phyloP scores from a whole-genome alignment of 2,888 invertebrate species.

The Macrostomum cliftonense region DNA sequence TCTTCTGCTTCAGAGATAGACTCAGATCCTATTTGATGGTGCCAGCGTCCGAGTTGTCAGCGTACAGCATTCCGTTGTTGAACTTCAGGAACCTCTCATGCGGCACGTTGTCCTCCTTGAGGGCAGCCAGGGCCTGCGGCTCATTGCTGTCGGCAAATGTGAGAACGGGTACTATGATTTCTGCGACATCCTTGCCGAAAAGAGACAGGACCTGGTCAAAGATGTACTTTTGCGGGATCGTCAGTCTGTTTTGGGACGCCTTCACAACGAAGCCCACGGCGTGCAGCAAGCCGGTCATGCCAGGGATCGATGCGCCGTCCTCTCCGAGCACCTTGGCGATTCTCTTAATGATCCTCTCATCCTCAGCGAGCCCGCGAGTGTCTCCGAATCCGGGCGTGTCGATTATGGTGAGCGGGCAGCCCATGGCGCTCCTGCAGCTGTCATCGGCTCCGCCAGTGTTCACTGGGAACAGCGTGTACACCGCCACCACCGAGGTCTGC shows the following conservation, averaged over 20 bases:
- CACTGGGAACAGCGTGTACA: background rate
- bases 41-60: background rate
- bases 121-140: background rate
- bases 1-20: too few species aligned
- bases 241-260: background rate
- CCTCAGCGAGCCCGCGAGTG: background rate
- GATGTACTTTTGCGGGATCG: background rate
- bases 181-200: background rate
- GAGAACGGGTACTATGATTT: background rate
- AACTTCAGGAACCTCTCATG: background rate
- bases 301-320: too few species aligned
- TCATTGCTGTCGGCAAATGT: background rate
- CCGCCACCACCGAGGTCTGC: background rate
- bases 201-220: background rate
- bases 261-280: background rate
- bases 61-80: background rate
- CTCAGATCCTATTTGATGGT: background rate
- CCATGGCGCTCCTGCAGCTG: too few species aligned
- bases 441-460: too few species aligned
- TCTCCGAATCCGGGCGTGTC: slow-evolving; percentile 1
- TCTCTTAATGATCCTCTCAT: background rate
- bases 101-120: background rate
- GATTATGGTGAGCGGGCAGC: background rate
- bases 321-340: background rate
- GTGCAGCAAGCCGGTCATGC: background rate